phyloP scores from a whole-genome alignment of 2,888 invertebrate species.

The Subacronicta megacephala region DNA sequence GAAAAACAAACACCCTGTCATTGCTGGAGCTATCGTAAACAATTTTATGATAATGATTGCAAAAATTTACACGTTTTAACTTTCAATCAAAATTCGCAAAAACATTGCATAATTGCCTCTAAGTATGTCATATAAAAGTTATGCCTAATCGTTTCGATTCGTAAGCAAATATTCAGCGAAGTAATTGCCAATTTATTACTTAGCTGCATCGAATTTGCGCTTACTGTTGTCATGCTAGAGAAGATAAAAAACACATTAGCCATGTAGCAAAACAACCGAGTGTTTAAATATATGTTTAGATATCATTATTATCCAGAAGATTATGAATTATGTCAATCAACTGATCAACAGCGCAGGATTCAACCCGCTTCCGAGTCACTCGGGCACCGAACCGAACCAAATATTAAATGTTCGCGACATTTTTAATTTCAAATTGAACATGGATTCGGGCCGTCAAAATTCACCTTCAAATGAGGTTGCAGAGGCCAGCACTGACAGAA shows the following conservation, averaged over 20 bases:
- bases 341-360: too few species aligned
- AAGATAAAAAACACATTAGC: not conserved
- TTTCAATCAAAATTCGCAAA: slow-evolving; percentile 14
- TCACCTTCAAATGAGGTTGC: too few species aligned
- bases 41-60: slow-evolving; percentile 20
- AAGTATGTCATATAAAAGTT: not conserved
- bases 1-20: slow-evolving; percentile 42
- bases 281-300: too few species aligned
- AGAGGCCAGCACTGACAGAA: too few species aligned
- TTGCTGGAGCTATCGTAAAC: slow-evolving; percentile 20
- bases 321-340: too few species aligned
- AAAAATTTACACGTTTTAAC: slow-evolving; percentile 5
- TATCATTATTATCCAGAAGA: too few species aligned
- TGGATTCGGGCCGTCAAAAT: too few species aligned
- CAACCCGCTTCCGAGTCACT: not conserved
- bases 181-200: not conserved
- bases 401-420: too few species aligned
- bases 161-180: not conserved
- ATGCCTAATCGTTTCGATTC: not conserved
- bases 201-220: too few species aligned
- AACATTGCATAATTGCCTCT: not conserved
- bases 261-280: too few species aligned
- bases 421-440: too few species aligned
- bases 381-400: not conserved
- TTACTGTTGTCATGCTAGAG: not conserved